Conservation (phyloP, 2,113 vertebrate genomes). For the Brachionichthys hirsutus region DNA sequence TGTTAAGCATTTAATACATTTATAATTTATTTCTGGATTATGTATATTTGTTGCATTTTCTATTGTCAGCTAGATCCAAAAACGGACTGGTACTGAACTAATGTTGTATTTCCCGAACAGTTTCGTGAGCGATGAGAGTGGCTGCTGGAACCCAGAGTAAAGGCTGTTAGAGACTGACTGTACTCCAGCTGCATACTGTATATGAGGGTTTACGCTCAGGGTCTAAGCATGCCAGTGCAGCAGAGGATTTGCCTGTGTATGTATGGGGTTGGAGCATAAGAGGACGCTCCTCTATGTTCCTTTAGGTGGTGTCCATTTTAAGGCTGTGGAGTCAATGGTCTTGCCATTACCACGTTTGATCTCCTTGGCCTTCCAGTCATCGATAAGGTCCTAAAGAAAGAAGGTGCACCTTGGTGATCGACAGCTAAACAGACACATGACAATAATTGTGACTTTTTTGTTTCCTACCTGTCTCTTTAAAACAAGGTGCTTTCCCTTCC, state of each 20-base stretch:
- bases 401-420: background rate
- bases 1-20: no score
- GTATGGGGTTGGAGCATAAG: conserved; percentile 12
- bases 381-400: conserved; percentile 87
- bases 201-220: conserved; percentile 22
- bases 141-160: conserved; percentile 39
- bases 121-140: conserved; percentile 2
- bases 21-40: no score
- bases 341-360: conserved; percentile 90
- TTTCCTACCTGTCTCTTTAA: conserved; percentile 90
- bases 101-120: no score
- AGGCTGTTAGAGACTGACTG: background rate
- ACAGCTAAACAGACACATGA: no score
- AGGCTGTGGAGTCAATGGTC: conserved; percentile 91
- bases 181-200: conserved; percentile 25
- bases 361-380: conserved; percentile 97
- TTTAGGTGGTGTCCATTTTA: conserved; percentile 98
- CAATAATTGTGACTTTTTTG: no score
- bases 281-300: conserved; percentile 81
- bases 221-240: conserved; percentile 35
- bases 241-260: conserved; percentile 16
- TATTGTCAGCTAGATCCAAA: no score
- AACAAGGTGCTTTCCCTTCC: conserved; percentile 97
- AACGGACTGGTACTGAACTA: no score
- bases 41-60: no score